Evolutionary conservation across 2,888 invertebrate species (phyloP).

Genomic region (Dichetophora obliterata): DNA sequence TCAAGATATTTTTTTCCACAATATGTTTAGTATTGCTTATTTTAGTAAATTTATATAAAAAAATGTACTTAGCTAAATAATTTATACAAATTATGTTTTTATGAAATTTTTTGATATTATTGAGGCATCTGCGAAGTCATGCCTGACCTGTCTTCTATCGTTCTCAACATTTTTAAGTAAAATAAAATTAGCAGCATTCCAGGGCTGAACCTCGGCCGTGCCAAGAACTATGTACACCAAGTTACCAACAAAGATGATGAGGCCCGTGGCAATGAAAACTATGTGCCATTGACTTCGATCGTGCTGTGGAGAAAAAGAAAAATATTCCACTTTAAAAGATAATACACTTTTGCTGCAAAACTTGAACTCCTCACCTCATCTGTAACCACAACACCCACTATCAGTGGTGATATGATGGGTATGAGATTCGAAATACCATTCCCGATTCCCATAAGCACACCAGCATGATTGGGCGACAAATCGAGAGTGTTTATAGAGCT

Average conservation of each 20-base stretch:
- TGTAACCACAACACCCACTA: constrained; percentile 72
- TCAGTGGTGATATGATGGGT: constrained; percentile 74
- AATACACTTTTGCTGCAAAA: too few relatives aligned
- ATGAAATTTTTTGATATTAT: too few relatives aligned
- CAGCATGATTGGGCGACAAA: constrained; percentile 76
- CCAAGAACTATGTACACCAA: constrained; percentile 79
- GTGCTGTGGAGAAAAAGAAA: constrained; percentile 50
- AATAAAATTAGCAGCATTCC: constrained; percentile 72
- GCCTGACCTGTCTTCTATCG: too few relatives aligned
- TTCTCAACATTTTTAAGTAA: too few relatives aligned
- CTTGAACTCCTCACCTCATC: constrained; percentile 53
- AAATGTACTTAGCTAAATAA: too few relatives aligned
- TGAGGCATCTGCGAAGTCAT: too few relatives aligned
- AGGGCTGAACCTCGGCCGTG: constrained; percentile 76
- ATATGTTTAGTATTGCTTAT: too few relatives aligned
- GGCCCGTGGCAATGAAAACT: constrained; percentile 78
- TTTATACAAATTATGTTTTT: too few relatives aligned
- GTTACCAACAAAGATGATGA: constrained; percentile 78
- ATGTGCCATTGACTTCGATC: constrained; percentile 78
- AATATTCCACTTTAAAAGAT: too few relatives aligned
- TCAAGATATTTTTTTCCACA: too few relatives aligned
- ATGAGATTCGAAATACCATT: constrained; percentile 74
- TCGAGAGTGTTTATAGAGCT: constrained; percentile 72
- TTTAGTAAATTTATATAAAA: too few relatives aligned
- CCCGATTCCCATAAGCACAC: constrained; percentile 75